A percentile compares a stretch with the other conserved stretches of the same genome.
Conservation (phyloP, 2,113 vertebrate genomes). For the Acrocephalus arundinaceus region DNA sequence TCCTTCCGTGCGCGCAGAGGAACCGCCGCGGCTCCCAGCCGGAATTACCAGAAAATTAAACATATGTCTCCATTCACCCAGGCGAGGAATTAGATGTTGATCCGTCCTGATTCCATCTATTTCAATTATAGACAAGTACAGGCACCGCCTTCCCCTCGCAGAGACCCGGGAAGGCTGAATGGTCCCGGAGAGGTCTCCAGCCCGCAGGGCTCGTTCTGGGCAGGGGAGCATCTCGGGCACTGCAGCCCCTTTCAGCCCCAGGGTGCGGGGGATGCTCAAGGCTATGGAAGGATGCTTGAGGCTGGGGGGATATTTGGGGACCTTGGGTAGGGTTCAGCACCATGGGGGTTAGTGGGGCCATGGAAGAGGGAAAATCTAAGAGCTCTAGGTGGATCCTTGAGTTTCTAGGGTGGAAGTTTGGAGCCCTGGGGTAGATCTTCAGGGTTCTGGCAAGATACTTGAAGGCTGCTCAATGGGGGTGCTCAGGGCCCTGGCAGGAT, state of each 20-base stretch:
- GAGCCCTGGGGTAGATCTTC: not conserved
- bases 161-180: not conserved
- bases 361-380: rapidly evolving
- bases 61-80: conserved; percentile 51
- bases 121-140: not conserved
- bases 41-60: conserved; percentile 47
- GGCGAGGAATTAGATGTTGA: conserved; percentile 4
- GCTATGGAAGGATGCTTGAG: not conserved
- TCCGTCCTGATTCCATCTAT: not conserved
- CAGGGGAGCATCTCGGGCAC: not conserved
- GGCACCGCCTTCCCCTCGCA: not conserved
- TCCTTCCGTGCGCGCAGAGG: not conserved
- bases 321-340: not conserved
- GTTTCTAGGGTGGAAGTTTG: too few relatives aligned
- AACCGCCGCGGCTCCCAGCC: not conserved
- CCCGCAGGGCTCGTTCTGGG: rapidly evolving
- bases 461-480: not conserved
- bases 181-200: not conserved
- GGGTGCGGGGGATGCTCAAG: not conserved
- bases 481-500: not conserved
- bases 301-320: not conserved
- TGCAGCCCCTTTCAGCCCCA: not conserved
- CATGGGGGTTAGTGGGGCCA: too few relatives aligned
- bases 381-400: not conserved
- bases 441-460: not conserved